Base-by-base conservation (phyloP, 2,113 vertebrate species). In the Rhinolophus ferrumequinum region DNA sequence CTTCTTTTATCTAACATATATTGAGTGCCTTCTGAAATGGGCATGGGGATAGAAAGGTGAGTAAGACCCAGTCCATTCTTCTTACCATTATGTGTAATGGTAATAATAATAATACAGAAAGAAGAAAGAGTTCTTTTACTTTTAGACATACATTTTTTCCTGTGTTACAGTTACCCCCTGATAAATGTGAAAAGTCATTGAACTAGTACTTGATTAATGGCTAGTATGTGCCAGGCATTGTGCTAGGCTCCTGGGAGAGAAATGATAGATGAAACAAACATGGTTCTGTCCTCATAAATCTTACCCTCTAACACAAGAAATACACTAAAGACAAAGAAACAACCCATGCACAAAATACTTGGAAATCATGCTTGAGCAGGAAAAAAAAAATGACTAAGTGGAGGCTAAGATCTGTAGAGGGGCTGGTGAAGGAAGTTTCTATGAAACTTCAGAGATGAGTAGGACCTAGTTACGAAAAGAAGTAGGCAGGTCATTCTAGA, bases 331-430 rank as follows among this genome's bases (percentile, higher is more conserved):
- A 19, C 3, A 30, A 10, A 79, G 15, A 21, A n/a, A 30, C 28
- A 85, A 9, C 4, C 1, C 3, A 12, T 15, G 16, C 30, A 88
- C 35, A 6, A 13, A 28, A 9, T n/a, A 13, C 62, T 72, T 35
- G 26, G 47, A n/a, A 56, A 8, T 67, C n/a, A 1, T 58, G 41
- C 28, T 6, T 33, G 16, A 26, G 33, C 41, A 69, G 88, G 58
- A 73, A 33, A 38, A 33, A 8, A 21, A 22, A 33, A 76, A 8
- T 3, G 8, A 24, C 15, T 18, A 18, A 60, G 5, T 6, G 6
- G 26, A 50, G 24, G 15, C 15, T 12, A 8, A 13, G 41, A 5
- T 7, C 0, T 8, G 2, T 10, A 8, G 41, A 9, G 0, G 1
- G 13, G 3, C 0, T 24, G 62, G 33, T 22, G 6, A 7, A 28